Conservation (phyloP, 2,888 invertebrate species). For the Sicus ferrugineus region DNA sequence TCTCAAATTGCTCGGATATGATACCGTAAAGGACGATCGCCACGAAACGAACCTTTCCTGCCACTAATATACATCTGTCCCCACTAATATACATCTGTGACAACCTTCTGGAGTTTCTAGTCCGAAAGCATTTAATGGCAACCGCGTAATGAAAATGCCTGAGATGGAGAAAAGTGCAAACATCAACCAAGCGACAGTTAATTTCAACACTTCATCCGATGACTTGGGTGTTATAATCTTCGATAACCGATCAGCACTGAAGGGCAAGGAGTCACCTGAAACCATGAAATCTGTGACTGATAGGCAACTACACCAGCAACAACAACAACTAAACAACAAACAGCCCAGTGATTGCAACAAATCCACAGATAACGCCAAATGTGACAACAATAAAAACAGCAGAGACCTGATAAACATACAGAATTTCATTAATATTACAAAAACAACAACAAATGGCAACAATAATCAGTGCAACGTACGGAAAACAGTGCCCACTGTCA, state of each 20-base stretch:
- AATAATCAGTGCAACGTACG: background rate
- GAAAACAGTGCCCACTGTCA: constrained; percentile 1
- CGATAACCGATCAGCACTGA: constrained; percentile 49
- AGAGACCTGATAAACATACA: constrained; percentile 39
- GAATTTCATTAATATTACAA: constrained; percentile 41
- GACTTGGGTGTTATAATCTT: constrained; percentile 60
- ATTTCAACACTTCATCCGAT: constrained; percentile 56
- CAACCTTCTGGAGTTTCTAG: background rate
- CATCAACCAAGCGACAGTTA: constrained; percentile 32
- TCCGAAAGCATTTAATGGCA: too few relatives aligned
- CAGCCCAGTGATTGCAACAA: constrained; percentile 8
- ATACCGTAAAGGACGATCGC: too few relatives aligned
- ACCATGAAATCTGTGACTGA: constrained; percentile 4
- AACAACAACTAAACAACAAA: constrained; percentile 13
- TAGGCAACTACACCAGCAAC: too few relatives aligned
- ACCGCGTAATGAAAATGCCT: constrained; percentile 31
- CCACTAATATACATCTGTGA: too few relatives aligned
- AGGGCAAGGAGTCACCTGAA: constrained; percentile 26
- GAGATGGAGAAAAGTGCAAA: constrained; percentile 47
- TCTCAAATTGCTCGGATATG: too few relatives aligned
- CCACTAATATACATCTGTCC: too few relatives aligned
- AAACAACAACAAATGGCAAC: constrained; percentile 17
- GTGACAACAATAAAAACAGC: constrained; percentile 18
- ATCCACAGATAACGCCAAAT: background rate
- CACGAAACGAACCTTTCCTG: too few relatives aligned